Evolutionary conservation across 2,797 vertebrate genomes (phyloP), one percentile per base, ranked within the genome.

Genomic region (Alectoris magna): DNA sequence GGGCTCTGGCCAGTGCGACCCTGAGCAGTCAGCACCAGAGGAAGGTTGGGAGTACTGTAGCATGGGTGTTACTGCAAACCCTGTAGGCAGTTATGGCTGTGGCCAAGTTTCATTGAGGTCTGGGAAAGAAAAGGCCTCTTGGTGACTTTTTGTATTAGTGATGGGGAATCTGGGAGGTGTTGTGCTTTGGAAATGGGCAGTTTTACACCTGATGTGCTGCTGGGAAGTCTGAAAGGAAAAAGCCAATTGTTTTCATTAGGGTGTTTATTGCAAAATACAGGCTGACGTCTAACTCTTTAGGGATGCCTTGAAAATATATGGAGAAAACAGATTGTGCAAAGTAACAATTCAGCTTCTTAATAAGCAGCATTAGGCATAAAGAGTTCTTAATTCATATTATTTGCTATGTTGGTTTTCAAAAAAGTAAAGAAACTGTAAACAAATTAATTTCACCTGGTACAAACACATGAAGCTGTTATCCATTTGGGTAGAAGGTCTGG

Each of bases 181-280:
- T 43, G 59, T 21, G 48, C 5, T 86, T 82, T 87, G 26, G 74
- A 75, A 82, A 90, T 29, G 26, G 70, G 24, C 2, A 19, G 14
- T 46, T 86, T 67, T 64, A 58, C 27, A 36, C 63, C 31, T 46
- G 4, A 67, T 80, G 13, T 44, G 12, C 16, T 46, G 16, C 16
- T 41, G 26, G 79, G 51, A 39, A 88, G 55, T 27, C 82, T 67
- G 75, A 66, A 82, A 93, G 55, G 12, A 77, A 68, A 41, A 87
- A 85, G 36, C 0, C 70, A 59, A 1, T 73, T 24, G 1, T 77
- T 94, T 94, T 76, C 29, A 11, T 85, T 66, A 63, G 49, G 88
- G 15, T n/a, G 55, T 97, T 98, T 97, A 97, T 97, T 97, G 89
- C 78, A 95, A 97, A 97, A 94, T 91, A 76, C 93, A 87, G 74